Percentiles rank a stretch among this genome's conserved stretches.
Conservation (phyloP, 2,888 invertebrate species). For the Tricholauxania praeusta region DNA sequence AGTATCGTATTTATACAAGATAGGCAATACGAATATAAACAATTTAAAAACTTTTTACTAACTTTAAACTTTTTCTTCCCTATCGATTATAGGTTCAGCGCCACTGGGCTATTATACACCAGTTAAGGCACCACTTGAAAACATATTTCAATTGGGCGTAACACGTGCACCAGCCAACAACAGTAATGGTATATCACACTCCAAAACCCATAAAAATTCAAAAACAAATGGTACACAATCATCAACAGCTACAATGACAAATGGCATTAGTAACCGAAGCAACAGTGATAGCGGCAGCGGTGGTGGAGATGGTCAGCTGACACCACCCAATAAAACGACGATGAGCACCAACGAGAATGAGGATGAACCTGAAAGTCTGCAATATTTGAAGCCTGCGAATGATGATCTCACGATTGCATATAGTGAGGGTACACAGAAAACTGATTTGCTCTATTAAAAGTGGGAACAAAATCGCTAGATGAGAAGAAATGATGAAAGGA, state of each 20-base stretch:
- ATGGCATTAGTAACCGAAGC: constrained; percentile 40
- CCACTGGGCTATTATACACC: constrained; percentile 88
- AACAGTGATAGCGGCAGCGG: constrained; percentile 42
- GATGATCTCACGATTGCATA: constrained; percentile 66
- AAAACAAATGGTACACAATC: constrained; percentile 40
- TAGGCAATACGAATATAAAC: too few species aligned
- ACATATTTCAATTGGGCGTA: constrained; percentile 83
- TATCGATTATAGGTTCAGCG: constrained; percentile 69
- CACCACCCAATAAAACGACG: constrained; percentile 36
- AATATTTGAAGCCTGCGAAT: constrained; percentile 62
- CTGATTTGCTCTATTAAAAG: constrained; percentile 65
- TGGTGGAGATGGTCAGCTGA: constrained; percentile 39
- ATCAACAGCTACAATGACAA: constrained; percentile 29
- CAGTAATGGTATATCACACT: constrained; percentile 40
- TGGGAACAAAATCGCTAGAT: not conserved
- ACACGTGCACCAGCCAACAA: constrained; percentile 70
- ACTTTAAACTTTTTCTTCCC: not conserved
- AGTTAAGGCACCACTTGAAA: constrained; percentile 76
- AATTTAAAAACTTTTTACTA: too few species aligned
- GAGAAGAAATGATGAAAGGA: not conserved
- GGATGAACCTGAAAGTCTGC: constrained; percentile 55
- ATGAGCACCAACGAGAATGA: constrained; percentile 49
- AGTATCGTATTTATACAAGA: too few species aligned
- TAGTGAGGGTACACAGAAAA: constrained; percentile 67
- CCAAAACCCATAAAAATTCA: constrained; percentile 34